These are phyloP conservation scores for Helogale parvula DNA, from an alignment of 2,113 vertebrate species.

Conservation along the genomic window DNA sequence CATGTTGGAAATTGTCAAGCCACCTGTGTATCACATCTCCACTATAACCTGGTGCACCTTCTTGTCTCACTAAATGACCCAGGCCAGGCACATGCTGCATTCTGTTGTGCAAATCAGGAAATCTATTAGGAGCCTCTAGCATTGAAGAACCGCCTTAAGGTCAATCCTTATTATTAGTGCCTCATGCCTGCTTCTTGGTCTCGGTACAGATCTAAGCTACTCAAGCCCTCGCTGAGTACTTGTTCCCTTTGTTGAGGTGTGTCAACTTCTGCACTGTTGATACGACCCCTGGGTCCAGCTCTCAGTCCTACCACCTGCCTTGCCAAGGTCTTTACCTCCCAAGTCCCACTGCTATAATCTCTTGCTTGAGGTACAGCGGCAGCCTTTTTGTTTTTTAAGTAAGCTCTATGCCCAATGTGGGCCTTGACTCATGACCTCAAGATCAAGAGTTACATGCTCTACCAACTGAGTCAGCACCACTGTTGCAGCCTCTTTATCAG, in stretches of 20 bases:
- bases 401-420: neutral
- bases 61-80: neutral
- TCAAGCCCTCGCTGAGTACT: neutral
- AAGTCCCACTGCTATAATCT: neutral
- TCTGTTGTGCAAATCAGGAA: neutral
- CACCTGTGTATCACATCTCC: neutral
- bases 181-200: neutral
- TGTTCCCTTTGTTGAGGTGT: neutral
- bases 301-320: neutral
- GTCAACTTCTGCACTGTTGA: no score
- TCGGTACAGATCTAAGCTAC: neutral
- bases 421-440: neutral
- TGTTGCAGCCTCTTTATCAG: neutral
- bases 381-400: neutral
- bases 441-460: neutral
- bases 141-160: neutral
- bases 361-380: neutral
- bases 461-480: neutral
- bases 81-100: neutral
- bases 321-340: neutral
- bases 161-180: neutral
- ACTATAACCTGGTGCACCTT: neutral
- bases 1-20: neutral
- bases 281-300: neutral
- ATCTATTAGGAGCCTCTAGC: neutral